These are phyloP conservation scores for Ephestia elutella DNA, from an alignment of 1,140 invertebrate species.

Conservation along the genomic window DNA sequence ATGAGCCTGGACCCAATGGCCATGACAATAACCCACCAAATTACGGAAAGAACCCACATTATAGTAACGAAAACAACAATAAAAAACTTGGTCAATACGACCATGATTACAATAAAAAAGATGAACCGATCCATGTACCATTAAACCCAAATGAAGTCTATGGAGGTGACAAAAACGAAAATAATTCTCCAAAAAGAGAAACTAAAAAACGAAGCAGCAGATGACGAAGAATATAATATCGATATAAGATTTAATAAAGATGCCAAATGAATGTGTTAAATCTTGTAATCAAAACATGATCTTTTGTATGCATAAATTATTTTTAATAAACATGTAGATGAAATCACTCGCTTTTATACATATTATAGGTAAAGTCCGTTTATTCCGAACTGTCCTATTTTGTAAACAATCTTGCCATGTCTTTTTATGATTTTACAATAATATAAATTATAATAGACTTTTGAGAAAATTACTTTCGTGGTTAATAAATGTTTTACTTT, in stretches of 20 bases:
- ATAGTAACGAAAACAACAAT: slow-evolving; percentile 4
- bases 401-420: too few species aligned
- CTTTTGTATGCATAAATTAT: background rate
- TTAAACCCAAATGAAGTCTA: slow-evolving; percentile 33
- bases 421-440: too few species aligned
- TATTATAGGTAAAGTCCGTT: too few species aligned
- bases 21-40: slow-evolving; percentile 5
- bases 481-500: too few species aligned
- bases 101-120: slow-evolving; percentile 16
- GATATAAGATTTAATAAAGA: slow-evolving; percentile 31
- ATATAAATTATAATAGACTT: too few species aligned
- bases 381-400: too few species aligned
- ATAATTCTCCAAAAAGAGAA: slow-evolving; percentile 45
- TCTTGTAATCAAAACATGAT: too few species aligned
- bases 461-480: too few species aligned
- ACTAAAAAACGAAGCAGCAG: slow-evolving; percentile 29
- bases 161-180: slow-evolving; percentile 26
- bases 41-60: slow-evolving; percentile 10
- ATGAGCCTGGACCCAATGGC: background rate
- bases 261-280: background rate
- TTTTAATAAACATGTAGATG: background rate
- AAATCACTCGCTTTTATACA: background rate
- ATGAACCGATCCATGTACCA: slow-evolving; percentile 30
- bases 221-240: slow-evolving; percentile 29
- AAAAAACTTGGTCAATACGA: background rate